These are phyloP conservation scores for Spodoptera frugiperda DNA, from an alignment of 1,140 invertebrate genomes.

Conservation along the genomic window DNA sequence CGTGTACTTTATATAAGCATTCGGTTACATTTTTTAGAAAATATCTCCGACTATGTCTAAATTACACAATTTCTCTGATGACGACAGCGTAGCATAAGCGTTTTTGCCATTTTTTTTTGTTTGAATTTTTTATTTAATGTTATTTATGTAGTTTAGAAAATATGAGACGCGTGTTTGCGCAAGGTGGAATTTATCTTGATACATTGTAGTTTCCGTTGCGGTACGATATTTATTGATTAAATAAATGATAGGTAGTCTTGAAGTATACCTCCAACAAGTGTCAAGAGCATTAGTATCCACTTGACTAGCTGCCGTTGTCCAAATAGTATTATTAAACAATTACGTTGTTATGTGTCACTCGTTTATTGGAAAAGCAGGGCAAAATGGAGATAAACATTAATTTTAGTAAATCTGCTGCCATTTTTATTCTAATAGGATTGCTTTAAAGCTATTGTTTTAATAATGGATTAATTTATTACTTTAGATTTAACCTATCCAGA, in stretches of 20 bases:
- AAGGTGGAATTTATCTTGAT: constrained; percentile 6
- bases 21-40: constrained; percentile 33
- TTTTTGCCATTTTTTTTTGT: constrained; percentile 19
- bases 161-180: constrained; percentile 13
- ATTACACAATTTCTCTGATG: not conserved
- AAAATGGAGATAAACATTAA: not conserved
- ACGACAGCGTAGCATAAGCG: constrained; percentile 5
- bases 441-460: no score
- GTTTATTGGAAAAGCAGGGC: constrained; percentile 7
- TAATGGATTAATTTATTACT: no score
- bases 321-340: constrained; percentile 19
- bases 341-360: not conserved
- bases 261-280: constrained; percentile 4
- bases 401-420: not conserved
- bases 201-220: constrained; percentile 12
- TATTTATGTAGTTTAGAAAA: constrained; percentile 32
- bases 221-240: constrained; percentile 31
- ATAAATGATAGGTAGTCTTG: constrained; percentile 19
- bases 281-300: constrained; percentile 26
- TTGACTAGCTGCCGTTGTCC: constrained; percentile 4
- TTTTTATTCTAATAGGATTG: not conserved
- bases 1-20: constrained; percentile 48
- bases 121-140: constrained; percentile 22
- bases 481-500: no score
- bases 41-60: constrained; percentile 12